phyloP scores from a whole-genome alignment of 2,113 vertebrate genomes.

The Malaclemys terrapin region DNA sequence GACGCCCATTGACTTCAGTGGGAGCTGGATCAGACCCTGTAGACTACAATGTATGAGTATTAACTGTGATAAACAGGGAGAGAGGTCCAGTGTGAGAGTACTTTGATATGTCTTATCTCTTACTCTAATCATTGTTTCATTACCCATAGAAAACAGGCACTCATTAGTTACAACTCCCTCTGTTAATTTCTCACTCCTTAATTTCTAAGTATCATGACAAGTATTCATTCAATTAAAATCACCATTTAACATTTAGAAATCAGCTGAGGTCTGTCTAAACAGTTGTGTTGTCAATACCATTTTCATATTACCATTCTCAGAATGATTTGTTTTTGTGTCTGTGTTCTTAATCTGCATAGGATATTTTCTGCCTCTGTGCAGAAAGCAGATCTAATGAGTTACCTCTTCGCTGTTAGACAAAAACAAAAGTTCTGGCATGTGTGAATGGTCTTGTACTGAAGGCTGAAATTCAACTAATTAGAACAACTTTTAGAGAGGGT shows the following conservation, averaged over 20 bases:
- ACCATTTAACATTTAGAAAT: background rate
- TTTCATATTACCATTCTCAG: background rate
- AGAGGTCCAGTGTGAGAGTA: background rate
- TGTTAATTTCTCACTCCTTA: background rate
- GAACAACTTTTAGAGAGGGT: background rate
- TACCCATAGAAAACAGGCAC: background rate
- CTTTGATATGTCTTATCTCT: background rate
- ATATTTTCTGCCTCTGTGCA: background rate
- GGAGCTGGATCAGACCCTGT: background rate
- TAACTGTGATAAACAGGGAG: background rate
- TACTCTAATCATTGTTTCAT: background rate
- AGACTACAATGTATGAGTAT: background rate
- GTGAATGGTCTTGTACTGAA: slow-evolving; percentile 2
- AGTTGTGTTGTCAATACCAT: background rate
- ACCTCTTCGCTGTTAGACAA: background rate
- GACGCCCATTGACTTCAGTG: background rate
- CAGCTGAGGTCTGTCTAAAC: background rate
- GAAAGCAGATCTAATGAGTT: background rate
- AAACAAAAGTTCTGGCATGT: background rate
- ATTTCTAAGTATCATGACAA: background rate
- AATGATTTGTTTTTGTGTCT: background rate
- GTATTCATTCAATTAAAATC: background rate
- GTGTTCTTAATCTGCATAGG: background rate
- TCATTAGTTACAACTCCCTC: background rate
- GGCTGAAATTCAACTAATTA: background rate